Percentiles rank a stretch among this genome's conserved stretches.
Conservation (phyloP, 2,888 invertebrate species). For the Acrocyrtus sp. region DNA sequence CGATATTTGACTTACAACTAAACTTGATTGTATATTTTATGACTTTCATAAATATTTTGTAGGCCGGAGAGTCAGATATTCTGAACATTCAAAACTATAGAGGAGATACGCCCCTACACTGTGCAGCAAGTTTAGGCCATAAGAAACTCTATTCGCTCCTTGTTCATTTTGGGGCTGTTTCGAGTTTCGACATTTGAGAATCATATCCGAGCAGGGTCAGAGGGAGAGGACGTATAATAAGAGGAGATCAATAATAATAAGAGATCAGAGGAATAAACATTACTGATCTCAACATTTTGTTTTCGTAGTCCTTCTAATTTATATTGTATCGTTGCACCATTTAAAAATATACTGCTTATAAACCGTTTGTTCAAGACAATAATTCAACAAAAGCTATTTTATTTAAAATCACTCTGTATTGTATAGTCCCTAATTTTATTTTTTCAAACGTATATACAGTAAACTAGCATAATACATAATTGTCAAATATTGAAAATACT, state of each 20-base stretch:
- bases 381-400: too few species aligned
- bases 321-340: too few species aligned
- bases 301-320: not conserved
- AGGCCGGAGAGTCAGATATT: slow-evolving; percentile 41
- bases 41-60: not conserved
- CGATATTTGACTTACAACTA: too few species aligned
- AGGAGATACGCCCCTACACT: slow-evolving; percentile 59
- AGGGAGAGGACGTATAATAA: slow-evolving; percentile 45
- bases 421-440: too few species aligned
- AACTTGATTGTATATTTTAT: too few species aligned
- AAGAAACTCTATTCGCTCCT: slow-evolving; percentile 55
- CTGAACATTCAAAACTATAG: slow-evolving; percentile 60
- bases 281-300: slow-evolving; percentile 55
- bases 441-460: too few species aligned
- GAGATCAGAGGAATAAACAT: slow-evolving; percentile 63
- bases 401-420: too few species aligned
- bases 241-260: too few species aligned
- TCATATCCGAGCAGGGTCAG: slow-evolving; percentile 47
- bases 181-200: slow-evolving; percentile 56
- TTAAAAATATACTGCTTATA: too few species aligned
- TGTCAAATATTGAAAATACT: too few species aligned
- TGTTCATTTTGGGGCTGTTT: slow-evolving; percentile 58
- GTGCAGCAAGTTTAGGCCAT: slow-evolving; percentile 52
- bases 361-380: too few species aligned
- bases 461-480: too few species aligned